Conservation (phyloP, 37 sponge, comb jelly and placozoan species). For the Bolinopsis microptera region DNA sequence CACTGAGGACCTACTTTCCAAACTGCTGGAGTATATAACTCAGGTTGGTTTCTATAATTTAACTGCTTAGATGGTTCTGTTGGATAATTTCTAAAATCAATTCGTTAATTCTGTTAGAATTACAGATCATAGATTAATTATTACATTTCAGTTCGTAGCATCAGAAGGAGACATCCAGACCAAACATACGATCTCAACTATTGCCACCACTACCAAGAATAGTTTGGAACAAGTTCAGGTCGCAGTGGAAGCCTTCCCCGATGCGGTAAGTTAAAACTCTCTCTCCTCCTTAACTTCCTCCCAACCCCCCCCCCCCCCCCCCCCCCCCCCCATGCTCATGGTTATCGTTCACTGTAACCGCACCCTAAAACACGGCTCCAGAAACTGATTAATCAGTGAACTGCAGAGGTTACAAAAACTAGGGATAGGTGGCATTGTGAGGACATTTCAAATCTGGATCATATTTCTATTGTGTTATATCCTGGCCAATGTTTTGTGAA, state of each 20-base stretch:
- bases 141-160: slow-evolving; percentile 41
- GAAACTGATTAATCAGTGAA: no score
- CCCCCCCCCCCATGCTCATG: not conserved
- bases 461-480: no score
- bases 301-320: not conserved
- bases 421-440: no score
- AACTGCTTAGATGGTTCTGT: no score
- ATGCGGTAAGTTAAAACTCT: slow-evolving; percentile 39
- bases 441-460: no score
- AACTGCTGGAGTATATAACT: slow-evolving; percentile 40
- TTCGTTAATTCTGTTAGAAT: no score
- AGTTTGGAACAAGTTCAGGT: slow-evolving; percentile 62
- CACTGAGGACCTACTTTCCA: slow-evolving; percentile 56
- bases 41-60: slow-evolving; percentile 40
- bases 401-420: no score
- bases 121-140: no score
- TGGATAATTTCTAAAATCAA: no score
- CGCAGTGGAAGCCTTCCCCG: slow-evolving; percentile 56
- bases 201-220: slow-evolving; percentile 55
- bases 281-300: not conserved
- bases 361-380: no score
- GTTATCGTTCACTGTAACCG: no score
- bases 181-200: slow-evolving; percentile 45
- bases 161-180: slow-evolving; percentile 56
- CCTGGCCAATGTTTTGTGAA: no score